phyloP scores from a whole-genome alignment of 2,797 vertebrate genomes.

The Myotis planiceps region DNA sequence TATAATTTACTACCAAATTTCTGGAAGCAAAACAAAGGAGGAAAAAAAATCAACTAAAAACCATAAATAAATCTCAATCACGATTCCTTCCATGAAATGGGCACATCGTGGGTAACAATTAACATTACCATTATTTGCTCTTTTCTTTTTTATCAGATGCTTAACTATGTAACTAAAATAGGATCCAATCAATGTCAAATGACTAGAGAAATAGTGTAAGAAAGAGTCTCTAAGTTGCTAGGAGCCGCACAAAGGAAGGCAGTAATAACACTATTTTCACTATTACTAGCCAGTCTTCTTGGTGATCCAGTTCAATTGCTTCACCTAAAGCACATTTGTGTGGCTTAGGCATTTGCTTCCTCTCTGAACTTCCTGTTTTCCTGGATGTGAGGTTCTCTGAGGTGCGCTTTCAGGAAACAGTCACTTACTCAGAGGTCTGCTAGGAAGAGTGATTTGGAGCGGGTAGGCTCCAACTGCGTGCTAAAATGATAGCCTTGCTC shows the following conservation, averaged over 20 bases:
- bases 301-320: neutral
- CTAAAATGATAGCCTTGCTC: conserved; percentile 16
- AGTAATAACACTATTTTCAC: neutral
- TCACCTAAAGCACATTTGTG: neutral
- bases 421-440: neutral
- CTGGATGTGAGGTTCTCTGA: conserved; percentile 40
- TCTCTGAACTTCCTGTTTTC: conserved; percentile 61
- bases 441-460: neutral
- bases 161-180: conserved; percentile 14
- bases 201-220: neutral
- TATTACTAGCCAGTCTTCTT: neutral
- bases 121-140: neutral
- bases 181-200: neutral
- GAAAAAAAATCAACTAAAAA: conserved; percentile 17
- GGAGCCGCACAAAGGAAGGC: neutral
- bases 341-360: conserved; percentile 5
- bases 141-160: conserved; percentile 15
- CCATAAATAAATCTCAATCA: neutral
- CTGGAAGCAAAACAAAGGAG: conserved; percentile 8
- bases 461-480: neutral
- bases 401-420: conserved; percentile 53
- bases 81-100: neutral
- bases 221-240: neutral
- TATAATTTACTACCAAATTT: conserved; percentile 49
- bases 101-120: neutral